Conservation (phyloP, 2,888 invertebrate species). For the Thalpophila matura region DNA sequence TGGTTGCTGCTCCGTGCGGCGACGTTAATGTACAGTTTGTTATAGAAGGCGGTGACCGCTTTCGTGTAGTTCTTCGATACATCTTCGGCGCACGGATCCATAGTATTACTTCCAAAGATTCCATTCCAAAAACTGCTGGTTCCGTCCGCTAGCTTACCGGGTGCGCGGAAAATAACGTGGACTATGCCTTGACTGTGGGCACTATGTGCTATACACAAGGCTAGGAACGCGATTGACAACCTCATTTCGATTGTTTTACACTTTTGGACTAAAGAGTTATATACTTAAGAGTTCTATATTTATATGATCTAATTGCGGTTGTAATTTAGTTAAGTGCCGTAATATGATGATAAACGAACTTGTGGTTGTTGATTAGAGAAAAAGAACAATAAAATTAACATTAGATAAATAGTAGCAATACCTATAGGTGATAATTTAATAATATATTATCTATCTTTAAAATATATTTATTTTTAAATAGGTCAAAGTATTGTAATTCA, state of each 20-base stretch:
- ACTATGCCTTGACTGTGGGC: slow-evolving; percentile 19
- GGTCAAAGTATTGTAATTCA: too few species aligned
- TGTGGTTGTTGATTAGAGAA: slow-evolving; percentile 1
- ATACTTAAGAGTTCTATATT: slow-evolving; percentile 1
- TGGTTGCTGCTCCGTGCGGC: slow-evolving; percentile 50
- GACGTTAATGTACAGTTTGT: slow-evolving; percentile 36
- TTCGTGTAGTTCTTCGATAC: slow-evolving; percentile 37
- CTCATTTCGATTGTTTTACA: slow-evolving; percentile 26
- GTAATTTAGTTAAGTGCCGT: slow-evolving; percentile 17
- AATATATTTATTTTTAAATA: too few species aligned
- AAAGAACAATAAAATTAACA: neutral
- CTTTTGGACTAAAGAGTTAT: neutral
- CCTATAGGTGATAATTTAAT: slow-evolving; percentile 2
- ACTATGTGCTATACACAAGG: slow-evolving; percentile 39
- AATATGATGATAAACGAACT: slow-evolving; percentile 3
- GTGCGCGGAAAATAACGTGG: neutral
- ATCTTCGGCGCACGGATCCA: slow-evolving; percentile 32
- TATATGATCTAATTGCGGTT: slow-evolving; percentile 10
- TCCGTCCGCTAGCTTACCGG: neutral
- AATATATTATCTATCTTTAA: too few species aligned
- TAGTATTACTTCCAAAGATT: slow-evolving; percentile 14
- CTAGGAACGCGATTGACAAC: neutral
- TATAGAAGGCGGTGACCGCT: slow-evolving; percentile 31
- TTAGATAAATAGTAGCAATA: too few species aligned
- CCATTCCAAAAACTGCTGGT: neutral